Evolutionary conservation across 2,113 vertebrate species (phyloP), one percentile per base, ranked within the genome.

Genomic region (Macrotus californicus): DNA sequence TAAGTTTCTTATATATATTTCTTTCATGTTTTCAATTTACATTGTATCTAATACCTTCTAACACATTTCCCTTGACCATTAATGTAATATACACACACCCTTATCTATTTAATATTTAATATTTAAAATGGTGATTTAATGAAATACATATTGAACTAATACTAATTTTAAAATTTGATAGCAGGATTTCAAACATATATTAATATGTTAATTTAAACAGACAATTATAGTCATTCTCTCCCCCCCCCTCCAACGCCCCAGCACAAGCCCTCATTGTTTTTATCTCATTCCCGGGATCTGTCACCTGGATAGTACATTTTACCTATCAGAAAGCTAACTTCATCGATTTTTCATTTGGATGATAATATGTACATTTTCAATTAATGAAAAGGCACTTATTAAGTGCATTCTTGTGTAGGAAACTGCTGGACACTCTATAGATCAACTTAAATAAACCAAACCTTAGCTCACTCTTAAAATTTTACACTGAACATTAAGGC

Each of bases 361-460:
- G 29, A 91, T 61, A 70, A 90, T 85, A 93, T 54, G 87, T 79
- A 75, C 69, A 94, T 96, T 95, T 95, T 94, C 82, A 89, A 73
- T 91, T 79, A 95, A 96, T 94, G 14, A 94, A 96, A 96, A 91
- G 69, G 48, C 39, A 89, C 79, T 95, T 89, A 91, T 85, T 95
- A 94, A 95, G 86, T 92, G 91, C 41, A 91, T 92, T 96, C 81
- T 85, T 92, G 54, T 88, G 70, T 75, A 41, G 21, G 77, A 46
- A 82, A 80, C 64, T 90, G n/a, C 39, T 69, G 54, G 70, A 59
- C 41, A 67, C 34, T 46, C 12, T 70, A 21, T 46, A 16, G 86
- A 94, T 92, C 70, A 85, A 85, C 92, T 94, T 48, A 95, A 95
- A 94, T 88, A 88, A 86, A 79, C 34, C 29, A 87, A 97, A 56